Conservation (phyloP, 30 jellyfish, hydroid and myxozoan genomes). For the Aurelia aurita complex sp. Pacific region DNA sequence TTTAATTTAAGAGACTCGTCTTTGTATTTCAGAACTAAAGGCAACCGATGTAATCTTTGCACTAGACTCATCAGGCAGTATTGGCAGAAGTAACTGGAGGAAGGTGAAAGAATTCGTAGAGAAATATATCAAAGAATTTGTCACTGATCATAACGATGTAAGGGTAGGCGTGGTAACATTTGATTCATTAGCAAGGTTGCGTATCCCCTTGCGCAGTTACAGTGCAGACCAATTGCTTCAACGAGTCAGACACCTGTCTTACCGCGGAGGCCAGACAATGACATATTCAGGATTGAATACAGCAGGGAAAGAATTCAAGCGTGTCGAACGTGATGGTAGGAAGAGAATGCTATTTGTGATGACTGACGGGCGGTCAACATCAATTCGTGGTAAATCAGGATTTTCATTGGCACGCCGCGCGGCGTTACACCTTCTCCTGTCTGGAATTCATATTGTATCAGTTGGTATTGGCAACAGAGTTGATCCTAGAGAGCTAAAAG, state of each 20-base stretch:
- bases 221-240: not conserved
- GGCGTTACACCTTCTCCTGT: slow-evolving; percentile 8
- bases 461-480: slow-evolving; percentile 59
- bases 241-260: slow-evolving; percentile 6
- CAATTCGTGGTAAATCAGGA: slow-evolving; percentile 36
- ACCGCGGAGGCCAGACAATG: slow-evolving; percentile 62
- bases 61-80: slow-evolving; percentile 73
- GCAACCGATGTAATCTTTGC: slow-evolving; percentile 39
- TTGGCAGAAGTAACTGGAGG: slow-evolving; percentile 59
- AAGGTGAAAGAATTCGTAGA: slow-evolving; percentile 44
- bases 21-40: slow-evolving; percentile 13
- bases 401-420: slow-evolving; percentile 37
- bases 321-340: slow-evolving; percentile 14
- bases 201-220: slow-evolving; percentile 45
- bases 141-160: slow-evolving; percentile 29
- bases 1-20: not conserved
- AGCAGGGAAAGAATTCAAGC: slow-evolving; percentile 32
- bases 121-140: slow-evolving; percentile 28
- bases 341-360: slow-evolving; percentile 32
- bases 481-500: slow-evolving; percentile 49
- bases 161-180: slow-evolving; percentile 59
- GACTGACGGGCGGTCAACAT: slow-evolving; percentile 70
- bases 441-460: slow-evolving; percentile 48
- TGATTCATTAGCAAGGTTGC: slow-evolving; percentile 24
- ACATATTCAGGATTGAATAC: slow-evolving; percentile 31